Base-by-base conservation (phyloP, 2,113 vertebrate species). In the Oxygymnocypris stewartii region DNA sequence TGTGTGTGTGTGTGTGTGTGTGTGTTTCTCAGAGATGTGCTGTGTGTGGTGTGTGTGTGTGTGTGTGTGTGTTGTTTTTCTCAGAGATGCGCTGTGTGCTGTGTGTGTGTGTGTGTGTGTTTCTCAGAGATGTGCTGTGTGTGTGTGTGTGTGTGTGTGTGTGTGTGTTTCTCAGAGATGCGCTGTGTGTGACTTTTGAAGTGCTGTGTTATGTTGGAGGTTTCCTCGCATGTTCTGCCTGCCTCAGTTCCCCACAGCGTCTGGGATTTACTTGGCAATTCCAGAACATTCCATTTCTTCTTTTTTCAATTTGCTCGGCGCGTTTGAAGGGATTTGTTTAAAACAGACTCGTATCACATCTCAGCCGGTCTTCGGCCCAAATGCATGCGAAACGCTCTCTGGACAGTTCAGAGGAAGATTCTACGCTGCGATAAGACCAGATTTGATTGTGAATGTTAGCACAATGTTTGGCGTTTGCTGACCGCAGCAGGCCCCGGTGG, bases 261-360 rank as follows among this genome's bases (percentile, higher is more conserved):
- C 80, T 82, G 80, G 63, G 80, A 81, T 71, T 82, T 2, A 82
- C 80, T 71, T 71, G 63, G 63, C 80, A 51, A 71, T 23, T 71
- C 65, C 44, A 11, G 28, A 82, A 82, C 63, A 59, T 81, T 82
- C 80, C 80, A 82, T 82, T 82, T 71, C 80, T 51, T 69, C 63
- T 67, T 81, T 63, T 82, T 80, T 80, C 54, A 63, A 8, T 80
- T 80, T 42, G 35, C 37, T 80, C 57, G 35, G 54, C 57, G 40
- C 18, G 20, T 63, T 63, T 25, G 79, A 81, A 81, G 59, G 59
- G 47, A 81, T 81, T 28, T 44, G n/a, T 81, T 47, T n/a, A 81
- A 81, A 28, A 82, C 59, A 67, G 61, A 82, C 79, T 65, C 4
- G 13, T 47, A 44, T 65, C 79, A 65, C 59, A 65, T 81, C 37